Percentiles rank a stretch among this genome's conserved stretches.
These are phyloP conservation scores for Saxidomus purpurata DNA, from an alignment of 1,140 invertebrate species.

Conservation along the genomic window DNA sequence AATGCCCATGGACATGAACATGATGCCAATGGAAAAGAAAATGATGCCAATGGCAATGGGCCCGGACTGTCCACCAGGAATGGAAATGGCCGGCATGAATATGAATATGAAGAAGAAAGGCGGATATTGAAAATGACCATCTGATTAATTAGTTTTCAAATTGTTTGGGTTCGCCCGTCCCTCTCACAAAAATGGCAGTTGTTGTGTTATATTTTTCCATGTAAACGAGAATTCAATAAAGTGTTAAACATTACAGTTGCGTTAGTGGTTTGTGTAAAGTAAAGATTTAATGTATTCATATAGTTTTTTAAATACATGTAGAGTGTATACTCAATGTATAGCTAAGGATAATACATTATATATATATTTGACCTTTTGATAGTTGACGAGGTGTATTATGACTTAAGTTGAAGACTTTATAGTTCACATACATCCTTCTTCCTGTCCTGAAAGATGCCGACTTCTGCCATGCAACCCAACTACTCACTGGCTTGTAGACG, in stretches of 20 bases:
- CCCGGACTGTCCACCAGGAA: background rate
- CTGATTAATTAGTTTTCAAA: background rate
- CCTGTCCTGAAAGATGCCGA: no score
- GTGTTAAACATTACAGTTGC: background rate
- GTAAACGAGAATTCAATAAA: constrained; percentile 19
- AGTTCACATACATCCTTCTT: no score
- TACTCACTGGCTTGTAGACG: no score
- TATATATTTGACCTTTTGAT: no score
- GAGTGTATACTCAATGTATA: no score
- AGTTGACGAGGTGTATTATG: no score
- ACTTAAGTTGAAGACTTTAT: no score
- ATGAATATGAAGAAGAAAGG: constrained; percentile 20
- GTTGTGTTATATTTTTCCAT: background rate
- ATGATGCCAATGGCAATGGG: constrained; percentile 1
- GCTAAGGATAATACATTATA: no score
- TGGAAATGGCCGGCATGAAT: background rate
- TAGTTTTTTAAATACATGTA: no score
- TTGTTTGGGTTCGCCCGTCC: constrained; percentile 1
- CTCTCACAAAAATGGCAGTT: background rate
- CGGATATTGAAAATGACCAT: background rate
- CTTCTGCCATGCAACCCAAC: no score
- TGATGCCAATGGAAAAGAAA: constrained; percentile 6
- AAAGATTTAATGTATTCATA: no score
- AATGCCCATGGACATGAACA: constrained; percentile 1
- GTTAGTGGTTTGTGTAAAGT: background rate